Evolutionary conservation across 2,113 vertebrate species (phyloP), one percentile per base, ranked within the genome.

Genomic region (Hyaena hyaena): DNA sequence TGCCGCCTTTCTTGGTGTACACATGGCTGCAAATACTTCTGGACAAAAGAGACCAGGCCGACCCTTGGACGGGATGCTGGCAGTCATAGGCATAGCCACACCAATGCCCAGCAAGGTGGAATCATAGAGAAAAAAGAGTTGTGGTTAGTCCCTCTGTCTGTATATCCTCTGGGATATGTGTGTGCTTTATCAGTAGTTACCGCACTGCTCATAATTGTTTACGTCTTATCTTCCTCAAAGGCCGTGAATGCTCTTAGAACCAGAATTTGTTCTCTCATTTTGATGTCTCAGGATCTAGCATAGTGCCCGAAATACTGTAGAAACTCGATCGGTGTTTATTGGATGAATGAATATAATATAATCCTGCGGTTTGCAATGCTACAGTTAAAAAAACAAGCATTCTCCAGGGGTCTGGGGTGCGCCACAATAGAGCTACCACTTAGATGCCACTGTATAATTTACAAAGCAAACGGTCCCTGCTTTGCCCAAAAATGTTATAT

Each of bases 351-450:
- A 26, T 88, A 23, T 65, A 35, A 87, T 65, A 88, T 45, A 92
- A 21, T 61, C 65, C 24, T 69, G 21, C 43, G 24, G 45, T 77
- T 74, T 92, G 50, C 43, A n/a, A 55, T 33, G 68, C 53, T n/a
- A 17, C n/a, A 12, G 23, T 66, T 94, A 85, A 96, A 85, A 92
- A 93, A 88, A 53, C 26, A 88, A 97, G 79, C 55, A 71, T 43
- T 97, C 45, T 82, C 63, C 55, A 89, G 90, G 81, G 88, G 50
- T 90, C 88, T 89, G 50, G 33, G 19, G 61, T 19, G 28, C 7
- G 55, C 45, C 53, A 55, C 58, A 92, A 15, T 48, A 50, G 88
- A 96, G 69, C 66, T 33, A 61, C 33, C 45, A 24, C 43, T 85
- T 81, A 50, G 79, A 88, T n/a, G 35, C 53, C n/a, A 63, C 10